Evolutionary conservation across 2,888 invertebrate species (phyloP), one percentile per base, ranked within the genome.

Genomic region (Chironomus tentans): DNA sequence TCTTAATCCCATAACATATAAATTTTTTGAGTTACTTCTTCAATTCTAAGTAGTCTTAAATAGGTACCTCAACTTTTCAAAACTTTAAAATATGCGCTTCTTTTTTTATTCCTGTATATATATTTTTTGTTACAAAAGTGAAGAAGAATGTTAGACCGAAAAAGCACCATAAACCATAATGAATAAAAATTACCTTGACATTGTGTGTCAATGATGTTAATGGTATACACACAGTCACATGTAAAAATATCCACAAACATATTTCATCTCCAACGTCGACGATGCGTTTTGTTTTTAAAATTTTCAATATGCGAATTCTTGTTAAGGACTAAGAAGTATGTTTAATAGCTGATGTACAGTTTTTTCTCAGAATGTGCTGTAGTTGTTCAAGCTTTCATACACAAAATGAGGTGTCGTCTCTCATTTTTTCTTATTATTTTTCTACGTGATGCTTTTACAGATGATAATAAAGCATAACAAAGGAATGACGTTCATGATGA

Each of bases 161-260:
- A 22, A 21, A 4, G 10, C 24, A 24, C 6, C 15, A 24, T 24
- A 21, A 21, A 47, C 12, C 70, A 22, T 47, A 71, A 56, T 71
- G 71, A 71, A 71, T 71, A 12, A 70, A 48, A 70, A 70, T 70
- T 21, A 47, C 47, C 28, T 13, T 22, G 28, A 21, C n/a, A 28
- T 10, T 62, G 10, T 68, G 3, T 13, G 68, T 68, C 68, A 50
- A 50, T 50, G 15, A 50, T 15, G 50, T 50, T 50, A 68, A 68
- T 50, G 50, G 50, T 15, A 15, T 15, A 15, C 50, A 50, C 13
- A 24, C 13, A 13, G 68, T 68, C 68, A 68, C 24, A 28, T 22
- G 28, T 28, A 4, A 28, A 28, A 28, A 28, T 4, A 28, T 28
- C 28, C 28, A 28, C 28, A 28, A 28, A 28, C 28, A 28, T 65